Conservation (phyloP, 2,113 vertebrate genomes). For the Oriolus oriolus region DNA sequence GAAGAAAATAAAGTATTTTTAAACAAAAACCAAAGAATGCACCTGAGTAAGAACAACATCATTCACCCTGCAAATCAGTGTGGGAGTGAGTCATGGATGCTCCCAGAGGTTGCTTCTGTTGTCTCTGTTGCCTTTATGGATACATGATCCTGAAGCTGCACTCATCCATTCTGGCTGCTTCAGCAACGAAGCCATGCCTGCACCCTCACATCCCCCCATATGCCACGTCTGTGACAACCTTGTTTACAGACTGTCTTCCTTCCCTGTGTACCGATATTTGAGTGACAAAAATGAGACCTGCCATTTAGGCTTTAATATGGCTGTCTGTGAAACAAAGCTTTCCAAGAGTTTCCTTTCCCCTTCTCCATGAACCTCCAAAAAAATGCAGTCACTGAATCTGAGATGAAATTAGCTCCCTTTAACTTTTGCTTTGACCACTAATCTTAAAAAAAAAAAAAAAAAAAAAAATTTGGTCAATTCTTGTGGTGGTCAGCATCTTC, state of each 20-base stretch:
- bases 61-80: neutral
- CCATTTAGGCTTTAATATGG: neutral
- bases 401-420: neutral
- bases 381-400: neutral
- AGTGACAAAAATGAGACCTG: neutral
- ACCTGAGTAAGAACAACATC: neutral
- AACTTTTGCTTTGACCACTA: neutral
- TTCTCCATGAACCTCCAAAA: neutral
- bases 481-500: neutral
- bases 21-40: neutral
- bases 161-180: neutral
- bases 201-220: neutral
- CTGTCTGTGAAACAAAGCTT: neutral
- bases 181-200: fast-evolving
- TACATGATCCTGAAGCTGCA: neutral
- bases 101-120: too few relatives aligned
- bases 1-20: neutral
- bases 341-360: neutral
- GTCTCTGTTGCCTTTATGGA: neutral
- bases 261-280: neutral
- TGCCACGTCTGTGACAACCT: neutral
- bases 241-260: neutral
- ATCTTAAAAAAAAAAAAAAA: neutral
- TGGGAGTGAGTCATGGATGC: neutral
- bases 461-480: neutral